Conservation (phyloP, 2,797 vertebrate species). For the Myotis myotis region DNA sequence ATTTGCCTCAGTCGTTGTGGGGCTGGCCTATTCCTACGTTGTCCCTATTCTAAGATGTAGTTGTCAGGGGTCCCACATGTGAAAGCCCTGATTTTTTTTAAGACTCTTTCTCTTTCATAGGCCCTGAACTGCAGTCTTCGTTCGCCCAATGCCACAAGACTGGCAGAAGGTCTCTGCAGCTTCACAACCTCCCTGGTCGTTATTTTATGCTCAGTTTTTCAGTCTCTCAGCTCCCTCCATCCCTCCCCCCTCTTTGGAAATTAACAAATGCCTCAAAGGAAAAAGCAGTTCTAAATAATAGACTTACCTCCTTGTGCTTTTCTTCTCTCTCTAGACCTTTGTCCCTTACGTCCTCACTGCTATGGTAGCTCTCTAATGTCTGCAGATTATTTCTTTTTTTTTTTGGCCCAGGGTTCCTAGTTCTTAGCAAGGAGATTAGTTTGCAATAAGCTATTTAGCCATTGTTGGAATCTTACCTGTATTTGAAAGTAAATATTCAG, state of each 20-base stretch:
- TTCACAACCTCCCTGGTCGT: neutral
- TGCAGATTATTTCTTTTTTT: neutral
- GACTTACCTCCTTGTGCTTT: neutral
- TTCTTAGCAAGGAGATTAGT: neutral
- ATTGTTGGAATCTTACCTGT: neutral
- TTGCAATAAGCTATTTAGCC: neutral
- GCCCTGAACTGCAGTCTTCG: neutral
- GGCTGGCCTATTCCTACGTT: neutral
- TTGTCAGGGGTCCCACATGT: neutral
- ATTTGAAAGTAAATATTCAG: constrained; percentile 22
- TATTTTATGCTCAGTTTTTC: neutral
- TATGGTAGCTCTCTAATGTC: neutral
- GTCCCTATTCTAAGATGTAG: neutral
- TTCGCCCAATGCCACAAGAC: neutral
- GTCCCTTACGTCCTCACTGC: neutral
- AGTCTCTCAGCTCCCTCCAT: neutral
- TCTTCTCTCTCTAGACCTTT: neutral
- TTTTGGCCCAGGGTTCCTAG: neutral
- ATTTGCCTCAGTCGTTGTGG: neutral
- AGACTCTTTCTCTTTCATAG: neutral
- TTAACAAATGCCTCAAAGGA: neutral
- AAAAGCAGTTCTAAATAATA: neutral
- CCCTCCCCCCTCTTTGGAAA: neutral
- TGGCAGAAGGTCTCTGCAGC: neutral
- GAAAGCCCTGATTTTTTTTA: neutral